Evolutionary conservation across 1,140 invertebrate species (phyloP), one percentile per base, ranked within the genome.

Genomic region (Eupristina koningsbergeri): DNA sequence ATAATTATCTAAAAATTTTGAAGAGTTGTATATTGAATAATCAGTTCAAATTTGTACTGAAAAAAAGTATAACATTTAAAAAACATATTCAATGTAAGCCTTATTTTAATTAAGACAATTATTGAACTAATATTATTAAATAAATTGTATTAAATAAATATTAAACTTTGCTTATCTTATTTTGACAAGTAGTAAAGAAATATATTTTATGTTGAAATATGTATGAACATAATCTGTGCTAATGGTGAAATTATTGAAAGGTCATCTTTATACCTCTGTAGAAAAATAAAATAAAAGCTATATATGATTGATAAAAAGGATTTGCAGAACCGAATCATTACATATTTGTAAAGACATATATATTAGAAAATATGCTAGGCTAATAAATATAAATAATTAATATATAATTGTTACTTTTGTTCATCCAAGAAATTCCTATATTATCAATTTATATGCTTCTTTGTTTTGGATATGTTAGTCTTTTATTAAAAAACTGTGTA

Each of bases 311-410:
- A 84, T 88, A 87, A 50, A 85, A 86, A 86, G 85, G 85, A 81
- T 88, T 86, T 85, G 83, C 86, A 87, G 89, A 91, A 91, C 89
- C 89, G 89, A 89, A 89, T 88, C 89, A 87, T 90, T 90, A 88
- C 88, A 87, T 91, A 88, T 92, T 92, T 92, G 87, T 90, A 91
- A 91, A 91, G 88, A 89, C 86, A 88, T 88, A 89, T 67, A 84
- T 88, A 88, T 84, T 85, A 78, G 83, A 85, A 87, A 85, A 86
- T 86, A 84, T 79, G 89, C 88, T 89, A 91, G 88, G 87, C 89
- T 87, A 90, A 92, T 89, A 89, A 86, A 90, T 87, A 80, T 64
- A 90, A 85, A 84, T 87, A 88, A 84, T 89, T 81, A 86, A 86
- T 29, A 86, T 75, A 85, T 53, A 81, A 85, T 34, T 45, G 39